Conservation (phyloP, 2,888 invertebrate genomes). For the Neelides folsomi region DNA sequence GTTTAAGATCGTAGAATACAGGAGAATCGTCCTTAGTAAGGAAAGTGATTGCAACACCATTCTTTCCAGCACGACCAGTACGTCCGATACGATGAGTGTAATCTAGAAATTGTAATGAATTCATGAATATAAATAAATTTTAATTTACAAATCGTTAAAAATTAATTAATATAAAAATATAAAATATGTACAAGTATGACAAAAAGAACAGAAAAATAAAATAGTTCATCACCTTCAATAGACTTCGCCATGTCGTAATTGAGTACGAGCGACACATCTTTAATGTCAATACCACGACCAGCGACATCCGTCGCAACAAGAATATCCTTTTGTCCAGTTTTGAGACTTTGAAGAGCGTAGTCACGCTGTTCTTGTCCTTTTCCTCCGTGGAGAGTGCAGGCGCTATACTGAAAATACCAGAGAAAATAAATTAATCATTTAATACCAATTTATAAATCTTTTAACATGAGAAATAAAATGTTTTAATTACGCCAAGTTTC, state of each 20-base stretch:
- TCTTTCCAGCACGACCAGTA: slow-evolving; percentile 97
- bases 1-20: slow-evolving; percentile 94
- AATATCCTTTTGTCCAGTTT: slow-evolving; percentile 91
- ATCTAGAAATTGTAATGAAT: slow-evolving; percentile 44
- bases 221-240: slow-evolving; percentile 60
- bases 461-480: not conserved
- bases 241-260: slow-evolving; percentile 99
- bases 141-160: not conserved
- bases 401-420: slow-evolving; percentile 55
- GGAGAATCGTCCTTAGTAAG: slow-evolving; percentile 91
- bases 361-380: slow-evolving; percentile 99
- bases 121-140: not conserved
- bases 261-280: slow-evolving; percentile 96
- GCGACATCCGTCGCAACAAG: slow-evolving; percentile 98
- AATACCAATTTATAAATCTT: slow-evolving; percentile 1
- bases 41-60: slow-evolving; percentile 89
- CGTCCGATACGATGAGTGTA: slow-evolving; percentile 97
- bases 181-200: slow-evolving; percentile 1
- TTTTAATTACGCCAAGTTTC: slow-evolving; percentile 61
- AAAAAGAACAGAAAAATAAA: not conserved
- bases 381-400: slow-evolving; percentile 95
- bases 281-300: slow-evolving; percentile 99
- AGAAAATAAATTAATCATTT: slow-evolving; percentile 7
- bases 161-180: not conserved
- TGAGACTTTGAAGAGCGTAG: slow-evolving; percentile 90